Evolutionary conservation across 2,113 vertebrate genomes (phyloP), one percentile per base, ranked within the genome.

Genomic region (Bufo gargarizans): DNA sequence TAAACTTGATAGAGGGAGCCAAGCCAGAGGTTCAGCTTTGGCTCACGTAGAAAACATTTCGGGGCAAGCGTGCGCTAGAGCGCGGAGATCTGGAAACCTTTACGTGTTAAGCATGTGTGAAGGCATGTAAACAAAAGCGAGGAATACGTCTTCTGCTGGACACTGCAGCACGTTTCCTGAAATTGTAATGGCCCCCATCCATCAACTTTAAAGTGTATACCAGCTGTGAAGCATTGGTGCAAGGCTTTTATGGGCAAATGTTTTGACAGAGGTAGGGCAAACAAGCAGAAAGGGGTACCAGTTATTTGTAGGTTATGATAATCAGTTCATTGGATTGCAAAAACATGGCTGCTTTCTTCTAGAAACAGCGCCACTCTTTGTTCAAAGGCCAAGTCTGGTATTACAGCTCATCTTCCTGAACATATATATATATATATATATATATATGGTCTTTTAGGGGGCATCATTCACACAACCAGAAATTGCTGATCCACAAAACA

Each of bases 91-190:
- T 88, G 87, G 82, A 63, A 82, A 82, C 65, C 65, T 55, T 83
- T 88, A 77, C 77, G 80, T 20, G 81, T 82, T 88, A 82, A 88
- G 67, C 87, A 65, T 67, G 87, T 84, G 82, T 89, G 74, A 82
- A 77, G 59, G n/a, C 61, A 14, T 84, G 82, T 78, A 69, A 78
- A 83, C 72, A 78, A 43, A 11, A 80, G 17, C 22, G 13, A 81
- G 76, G 82, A 82, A 77, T 55, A 82, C 74, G 45, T 89, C 59
- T 77, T 77, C 50, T 74, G 63, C 49, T 84, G 74, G 82, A 77
- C 72, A 84, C 17, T n/a, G 19, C 14, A 33, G 67, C 55, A 74
- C 33, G 17, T 76, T 47, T 72, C 33, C 76, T 65, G 22, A 61
- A 79, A 55, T n/a, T 67, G 63, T 79, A 33, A 79, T 14, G 20